Percentiles rank a stretch among this genome's conserved stretches.
phyloP scores from a whole-genome alignment of 2,113 vertebrate species.

The Leptodactylus fuscus region DNA sequence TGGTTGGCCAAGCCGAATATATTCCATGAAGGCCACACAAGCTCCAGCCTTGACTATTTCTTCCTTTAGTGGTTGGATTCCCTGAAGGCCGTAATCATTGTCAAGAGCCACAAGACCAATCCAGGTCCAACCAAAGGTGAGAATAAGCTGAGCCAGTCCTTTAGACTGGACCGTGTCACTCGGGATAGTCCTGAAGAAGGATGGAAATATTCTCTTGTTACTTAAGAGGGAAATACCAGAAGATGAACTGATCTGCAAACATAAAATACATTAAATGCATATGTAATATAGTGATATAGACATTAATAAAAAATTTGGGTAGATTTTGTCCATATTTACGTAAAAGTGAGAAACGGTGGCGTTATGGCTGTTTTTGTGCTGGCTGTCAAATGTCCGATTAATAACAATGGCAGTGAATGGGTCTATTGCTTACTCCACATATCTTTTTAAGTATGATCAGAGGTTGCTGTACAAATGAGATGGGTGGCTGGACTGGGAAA shows the following conservation, averaged over 20 bases:
- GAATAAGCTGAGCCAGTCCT: neutral
- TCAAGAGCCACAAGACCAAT: neutral
- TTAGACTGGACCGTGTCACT: slow-evolving; percentile 1
- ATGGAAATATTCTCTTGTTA: neutral
- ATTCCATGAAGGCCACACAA: slow-evolving; percentile 17
- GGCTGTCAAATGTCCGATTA: too few species aligned
- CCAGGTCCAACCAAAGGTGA: slow-evolving; percentile 25
- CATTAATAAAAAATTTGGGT: too few species aligned
- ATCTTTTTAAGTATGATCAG: too few species aligned
- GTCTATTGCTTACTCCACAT: too few species aligned
- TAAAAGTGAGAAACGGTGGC: too few species aligned
- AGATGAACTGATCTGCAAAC: neutral
- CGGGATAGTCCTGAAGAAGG: slow-evolving; percentile 20
- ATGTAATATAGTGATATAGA: too few species aligned
- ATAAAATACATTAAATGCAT: too few species aligned
- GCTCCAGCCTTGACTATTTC: neutral
- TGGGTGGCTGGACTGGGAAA: too few species aligned
- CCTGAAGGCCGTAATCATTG: slow-evolving; percentile 17
- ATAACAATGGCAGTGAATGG: too few species aligned
- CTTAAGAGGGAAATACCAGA: neutral
- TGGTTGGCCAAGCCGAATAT: neutral
- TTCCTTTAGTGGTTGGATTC: neutral
- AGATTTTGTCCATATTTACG: too few species aligned
- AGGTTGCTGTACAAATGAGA: too few species aligned
- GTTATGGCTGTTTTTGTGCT: too few species aligned